phyloP scores from a whole-genome alignment of 1,140 invertebrate genomes.

The Lepidurus apus region DNA sequence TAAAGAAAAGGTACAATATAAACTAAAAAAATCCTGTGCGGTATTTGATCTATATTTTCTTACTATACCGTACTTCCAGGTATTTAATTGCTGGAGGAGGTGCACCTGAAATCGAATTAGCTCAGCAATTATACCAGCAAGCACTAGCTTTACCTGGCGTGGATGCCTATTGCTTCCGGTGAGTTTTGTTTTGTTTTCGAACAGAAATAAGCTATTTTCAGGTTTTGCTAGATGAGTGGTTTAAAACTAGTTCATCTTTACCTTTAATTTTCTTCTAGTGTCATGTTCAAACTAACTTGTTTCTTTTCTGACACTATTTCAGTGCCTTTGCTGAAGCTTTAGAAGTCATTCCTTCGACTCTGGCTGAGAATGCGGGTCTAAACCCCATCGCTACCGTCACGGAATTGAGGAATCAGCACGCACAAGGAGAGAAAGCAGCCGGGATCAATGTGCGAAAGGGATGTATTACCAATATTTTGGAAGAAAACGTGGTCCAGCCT shows the following conservation, averaged over 20 bases:
- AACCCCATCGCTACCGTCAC: constrained; percentile 97
- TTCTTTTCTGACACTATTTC: constrained; percentile 38
- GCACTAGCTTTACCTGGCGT: constrained; percentile 81
- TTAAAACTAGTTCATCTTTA: neutral
- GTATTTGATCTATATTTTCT: constrained; percentile 29
- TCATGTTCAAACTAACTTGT: neutral
- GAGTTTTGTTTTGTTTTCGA: constrained; percentile 18
- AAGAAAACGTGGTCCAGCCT: constrained; percentile 97
- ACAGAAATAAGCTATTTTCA: constrained; percentile 26
- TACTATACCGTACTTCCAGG: constrained; percentile 42
- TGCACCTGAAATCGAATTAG: constrained; percentile 92
- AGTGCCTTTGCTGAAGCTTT: constrained; percentile 92
- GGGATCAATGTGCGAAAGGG: constrained; percentile 98
- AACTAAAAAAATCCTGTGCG: constrained; percentile 22
- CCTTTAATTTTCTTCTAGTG: neutral
- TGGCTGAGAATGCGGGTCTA: constrained; percentile 99
- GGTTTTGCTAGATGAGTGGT: neutral
- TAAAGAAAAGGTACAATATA: constrained; percentile 66
- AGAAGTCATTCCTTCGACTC: constrained; percentile 93
- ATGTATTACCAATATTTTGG: constrained; percentile 89
- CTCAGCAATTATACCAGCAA: constrained; percentile 72
- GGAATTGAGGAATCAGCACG: constrained; percentile 90
- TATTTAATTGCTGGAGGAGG: constrained; percentile 92
- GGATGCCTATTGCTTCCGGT: constrained; percentile 83
- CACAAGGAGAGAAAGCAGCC: constrained; percentile 68